Evolutionary conservation across 2,797 vertebrate genomes (phyloP), one percentile per base, ranked within the genome.

Genomic region (Heteromormyrus szaboi): DNA sequence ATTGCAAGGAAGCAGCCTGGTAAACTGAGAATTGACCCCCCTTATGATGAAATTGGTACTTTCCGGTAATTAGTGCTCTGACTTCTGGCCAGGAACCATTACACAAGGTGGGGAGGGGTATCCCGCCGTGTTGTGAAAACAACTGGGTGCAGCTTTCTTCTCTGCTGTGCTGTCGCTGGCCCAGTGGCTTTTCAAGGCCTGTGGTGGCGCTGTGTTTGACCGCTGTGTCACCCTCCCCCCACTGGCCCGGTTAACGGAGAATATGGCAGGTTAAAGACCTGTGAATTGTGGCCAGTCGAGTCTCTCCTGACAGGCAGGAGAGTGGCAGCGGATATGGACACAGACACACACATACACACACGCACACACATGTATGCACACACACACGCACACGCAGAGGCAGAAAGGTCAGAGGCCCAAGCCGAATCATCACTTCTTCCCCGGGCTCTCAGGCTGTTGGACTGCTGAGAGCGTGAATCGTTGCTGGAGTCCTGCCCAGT

Each of bases 41-140:
- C 68, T 29, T 19, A 76, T 76, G 6, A 37, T 37, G 68, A 41
- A 41, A 76, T 76, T 76, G 37, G 33, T 41, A 41, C 33, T 76
- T 76, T 41, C 68, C 33, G 37, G 68, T 76, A 76, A 76, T 76
- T 76, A 37, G 33, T 41, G 17, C 68, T 41, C 19, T 76, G 68
- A 76, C 68, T 76, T 76, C 68, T 76, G 68, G 68, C 68, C 68
- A 41, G 68, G 33, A 76, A 76, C 65, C 65, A 68, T 68, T 68
- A 33, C 11, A 33, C 25, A 29, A 33, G 12, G 65, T 33, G 25
- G 65, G 65, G 65, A 22, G 65, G 65, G 65, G 22, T 33, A 14
- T 33, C 68, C 68, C 29, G 14, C 68, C 6, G 2, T 19, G 37
- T 76, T 76, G 14, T 41, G 14, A 76, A 76, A 76, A 76, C 68